Evolutionary conservation across 2,797 vertebrate species (phyloP), one percentile per base, ranked within the genome.

Genomic region (Sebastes nivosus): DNA sequence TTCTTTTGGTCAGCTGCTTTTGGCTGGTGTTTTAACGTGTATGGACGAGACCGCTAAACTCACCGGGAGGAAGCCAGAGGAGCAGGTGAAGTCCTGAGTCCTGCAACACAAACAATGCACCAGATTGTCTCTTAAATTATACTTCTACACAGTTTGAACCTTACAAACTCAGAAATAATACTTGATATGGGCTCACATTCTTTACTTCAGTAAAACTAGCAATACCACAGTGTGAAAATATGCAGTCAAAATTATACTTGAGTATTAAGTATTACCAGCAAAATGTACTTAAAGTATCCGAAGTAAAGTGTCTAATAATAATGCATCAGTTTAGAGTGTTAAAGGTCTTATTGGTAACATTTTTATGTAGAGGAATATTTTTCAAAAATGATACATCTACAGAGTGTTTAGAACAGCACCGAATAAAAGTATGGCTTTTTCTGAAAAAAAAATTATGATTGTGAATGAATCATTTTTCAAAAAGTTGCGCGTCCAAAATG

Each of bases 51-150:
- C 30, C 8, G 46, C 12, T 54, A 11, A 78, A 91, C 94, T 93
- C 81, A 96, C 96, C 46, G 55, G 92, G n/a, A 90, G 86, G 81
- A 90, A 87, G 25, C 72, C 69, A 8, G 92, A 94, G 20, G 93
- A 81, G 82, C 96, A 96, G 64, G 65, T 90, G 12, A 94, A 92
- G 63, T 95, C 95, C 34, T 93, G 89, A 67, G 83, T 88, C 77
- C 96, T 96, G 87, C 18, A 88, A 86, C 29, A 85, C 10, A 92
- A 79, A 73, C 36, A 72, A 2, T 22, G 72, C 36, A 54, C 0
- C 24, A 75, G 2, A 69, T 1, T 20, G 14, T 69, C 25, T 34
- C 57, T 13, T 63, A 3, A 42, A 14, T 25, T 4, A 58, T 22
- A 54, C 13, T 16, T 72, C 10, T 11, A 18, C 18, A 73, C 30